A percentile compares a stretch with the other conserved stretches of the same genome.
phyloP scores from a whole-genome alignment of 2,113 vertebrate species.

The Azemiops feae region DNA sequence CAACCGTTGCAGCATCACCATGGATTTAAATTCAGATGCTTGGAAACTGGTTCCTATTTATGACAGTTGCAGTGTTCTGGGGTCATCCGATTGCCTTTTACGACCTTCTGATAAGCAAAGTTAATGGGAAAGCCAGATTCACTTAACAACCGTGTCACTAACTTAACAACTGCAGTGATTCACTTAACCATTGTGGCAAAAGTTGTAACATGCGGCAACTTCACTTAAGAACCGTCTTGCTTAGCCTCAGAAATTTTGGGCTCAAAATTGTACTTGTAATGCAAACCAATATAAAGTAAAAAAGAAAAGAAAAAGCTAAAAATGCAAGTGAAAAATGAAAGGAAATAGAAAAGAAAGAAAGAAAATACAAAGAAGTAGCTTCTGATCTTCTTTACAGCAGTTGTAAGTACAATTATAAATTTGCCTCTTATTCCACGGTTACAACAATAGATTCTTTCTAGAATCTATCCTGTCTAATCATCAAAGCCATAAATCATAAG shows the following conservation, averaged over 20 bases:
- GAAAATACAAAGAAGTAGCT: not conserved
- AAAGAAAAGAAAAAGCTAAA: not conserved
- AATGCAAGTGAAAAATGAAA: not conserved
- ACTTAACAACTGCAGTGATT: not conserved
- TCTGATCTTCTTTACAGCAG: not conserved
- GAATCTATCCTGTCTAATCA: not conserved
- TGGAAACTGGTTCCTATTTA: not conserved
- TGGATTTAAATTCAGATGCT: not conserved
- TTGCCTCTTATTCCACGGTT: not conserved
- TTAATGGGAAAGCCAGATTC: not conserved
- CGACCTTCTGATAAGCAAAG: not conserved
- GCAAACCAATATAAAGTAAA: not conserved
- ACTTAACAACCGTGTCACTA: not conserved
- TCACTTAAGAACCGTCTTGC: not conserved
- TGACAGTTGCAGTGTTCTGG: not conserved
- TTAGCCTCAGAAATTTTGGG: not conserved
- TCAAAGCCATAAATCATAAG: not conserved
- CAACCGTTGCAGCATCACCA: not conserved
- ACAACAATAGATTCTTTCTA: not conserved
- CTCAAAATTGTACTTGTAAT: not conserved
- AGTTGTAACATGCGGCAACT: not conserved
- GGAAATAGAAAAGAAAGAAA: not conserved
- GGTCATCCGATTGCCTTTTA: not conserved
- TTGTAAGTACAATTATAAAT: not conserved
- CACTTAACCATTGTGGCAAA: not conserved